A percentile compares a stretch with the other conserved stretches of the same genome.
phyloP scores from a whole-genome alignment of 1,140 invertebrate species.

The Leucophenga varia region DNA sequence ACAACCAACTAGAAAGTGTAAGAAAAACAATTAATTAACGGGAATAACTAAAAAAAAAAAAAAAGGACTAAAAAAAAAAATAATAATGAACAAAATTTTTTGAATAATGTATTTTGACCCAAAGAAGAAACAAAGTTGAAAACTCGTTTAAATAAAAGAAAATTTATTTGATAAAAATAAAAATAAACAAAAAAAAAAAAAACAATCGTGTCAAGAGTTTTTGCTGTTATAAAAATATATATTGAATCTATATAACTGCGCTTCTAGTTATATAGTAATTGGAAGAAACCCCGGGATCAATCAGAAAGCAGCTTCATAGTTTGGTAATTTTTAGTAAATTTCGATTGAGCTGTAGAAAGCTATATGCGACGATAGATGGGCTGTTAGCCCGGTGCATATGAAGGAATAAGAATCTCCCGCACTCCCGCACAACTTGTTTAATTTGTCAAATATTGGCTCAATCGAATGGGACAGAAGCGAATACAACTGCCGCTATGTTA shows the following conservation, averaged over 20 bases:
- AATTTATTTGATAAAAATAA: conserved; percentile 16
- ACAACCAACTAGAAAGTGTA: too few species aligned
- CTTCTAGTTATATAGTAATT: neutral
- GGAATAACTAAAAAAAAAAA: conserved; percentile 3
- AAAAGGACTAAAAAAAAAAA: conserved; percentile 9
- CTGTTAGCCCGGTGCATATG: neutral
- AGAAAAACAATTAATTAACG: too few species aligned
- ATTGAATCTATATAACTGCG: too few species aligned
- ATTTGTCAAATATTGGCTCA: neutral
- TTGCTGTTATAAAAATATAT: too few species aligned
- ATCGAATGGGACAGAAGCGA: neutral
- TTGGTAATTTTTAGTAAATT: neutral
- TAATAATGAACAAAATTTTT: conserved; percentile 4
- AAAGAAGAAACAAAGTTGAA: conserved; percentile 16
- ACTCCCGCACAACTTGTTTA: neutral
- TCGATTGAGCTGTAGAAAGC: neutral
- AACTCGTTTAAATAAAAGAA: conserved; percentile 21
- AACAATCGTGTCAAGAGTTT: too few species aligned
- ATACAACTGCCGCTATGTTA: too few species aligned
- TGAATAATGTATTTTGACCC: conserved; percentile 20
- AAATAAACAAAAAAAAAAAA: neutral
- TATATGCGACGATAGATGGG: neutral
- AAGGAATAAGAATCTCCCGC: neutral
- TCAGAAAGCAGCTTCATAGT: neutral
- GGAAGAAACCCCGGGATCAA: neutral